Conservation (phyloP, 2,888 invertebrate genomes). For the Orthosia incerta region DNA sequence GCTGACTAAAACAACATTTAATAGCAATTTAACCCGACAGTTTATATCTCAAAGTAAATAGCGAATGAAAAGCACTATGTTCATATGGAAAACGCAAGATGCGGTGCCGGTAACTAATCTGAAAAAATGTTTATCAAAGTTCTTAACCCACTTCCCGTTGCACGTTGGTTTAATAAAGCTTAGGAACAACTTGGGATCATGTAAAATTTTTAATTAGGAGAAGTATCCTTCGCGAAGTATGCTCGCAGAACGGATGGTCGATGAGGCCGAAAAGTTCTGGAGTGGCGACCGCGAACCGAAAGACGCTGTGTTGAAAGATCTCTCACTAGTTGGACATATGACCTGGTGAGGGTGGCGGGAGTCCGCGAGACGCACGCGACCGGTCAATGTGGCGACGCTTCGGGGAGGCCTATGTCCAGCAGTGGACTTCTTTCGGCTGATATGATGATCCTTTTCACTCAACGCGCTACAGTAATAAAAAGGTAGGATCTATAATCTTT, state of each 20-base stretch:
- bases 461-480: background rate
- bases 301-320: no score
- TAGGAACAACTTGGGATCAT: conserved; percentile 47
- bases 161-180: conserved; percentile 68
- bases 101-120: conserved; percentile 42
- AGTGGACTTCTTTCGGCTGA: no score
- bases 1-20: conserved; percentile 8
- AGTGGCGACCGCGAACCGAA: no score
- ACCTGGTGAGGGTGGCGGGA: no score
- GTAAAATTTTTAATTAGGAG: conserved; percentile 66
- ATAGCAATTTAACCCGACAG: background rate
- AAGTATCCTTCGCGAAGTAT: conserved; percentile 35
- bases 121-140: conserved; percentile 60
- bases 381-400: no score
- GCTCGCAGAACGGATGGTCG: no score
- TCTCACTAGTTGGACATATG: background rate
- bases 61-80: conserved; percentile 17
- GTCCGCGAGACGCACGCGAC: no score
- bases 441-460: no score
- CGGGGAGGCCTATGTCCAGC: no score
- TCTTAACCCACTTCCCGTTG: conserved; percentile 61
- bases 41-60: conserved; percentile 31
- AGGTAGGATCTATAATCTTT: background rate
- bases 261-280: no score
- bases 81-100: conserved; percentile 35